Base-by-base conservation (phyloP, 2,113 vertebrate species). In the Poecile atricapillus region DNA sequence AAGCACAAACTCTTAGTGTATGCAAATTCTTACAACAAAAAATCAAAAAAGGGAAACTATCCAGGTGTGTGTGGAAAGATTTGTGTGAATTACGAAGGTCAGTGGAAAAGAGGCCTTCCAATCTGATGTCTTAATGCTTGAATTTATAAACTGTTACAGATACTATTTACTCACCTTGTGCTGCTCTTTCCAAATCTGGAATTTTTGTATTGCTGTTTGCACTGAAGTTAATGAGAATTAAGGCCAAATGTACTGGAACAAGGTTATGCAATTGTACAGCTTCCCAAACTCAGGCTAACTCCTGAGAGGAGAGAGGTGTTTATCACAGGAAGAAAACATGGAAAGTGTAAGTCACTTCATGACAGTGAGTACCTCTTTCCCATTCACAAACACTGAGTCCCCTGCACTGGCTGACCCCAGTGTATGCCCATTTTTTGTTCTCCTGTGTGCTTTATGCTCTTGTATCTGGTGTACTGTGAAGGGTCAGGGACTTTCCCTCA, bases 311-410 rank as follows among this genome's bases (percentile, higher is more conserved):
- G 9, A 5, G 2, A 30, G 28, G 19, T 53, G 13, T 28, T 62
- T 2, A 5, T 59, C 24, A 5, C 5, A 35, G 43, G 18, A 46
- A 53, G 20, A 53, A 75, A 89, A 39, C n/a, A 19, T 11, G 9
- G 39, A 67, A 49, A 78, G 7, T 1, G 0, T 19, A 47, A 60
- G 15, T 41, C n/a, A 19, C 7, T 46, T 78, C 16, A 33, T 21
- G 14, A 44, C 0, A 0, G 39, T 47, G 17, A 22, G 0, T 44
- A 64, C 52, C 18, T 35, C 7, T 64, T 68, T 44, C 43, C 27
- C 25, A 22, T 49, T 69, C 31, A 15, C 63, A 31, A 31, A 30
- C 22, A 31, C 4, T 0, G 1, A 62, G 16, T 44, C 8, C n/a
- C 16, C 27, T 74, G 43, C 33, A 50, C 31, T 43, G 52, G 13